Evolutionary conservation across 2,113 vertebrate species (phyloP).

Genomic region (Eidolon helvum): DNA sequence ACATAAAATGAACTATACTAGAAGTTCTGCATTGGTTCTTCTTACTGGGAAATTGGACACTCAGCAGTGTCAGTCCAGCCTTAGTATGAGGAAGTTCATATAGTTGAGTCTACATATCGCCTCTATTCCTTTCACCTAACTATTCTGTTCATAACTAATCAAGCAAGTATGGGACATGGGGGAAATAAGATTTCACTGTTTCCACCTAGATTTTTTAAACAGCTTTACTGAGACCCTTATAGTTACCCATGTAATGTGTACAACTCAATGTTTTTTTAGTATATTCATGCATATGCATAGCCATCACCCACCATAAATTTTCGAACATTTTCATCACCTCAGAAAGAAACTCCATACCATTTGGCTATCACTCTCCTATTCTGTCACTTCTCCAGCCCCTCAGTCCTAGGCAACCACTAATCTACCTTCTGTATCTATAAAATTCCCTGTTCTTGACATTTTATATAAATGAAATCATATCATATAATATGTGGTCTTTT

Average conservation of each 20-base stretch:
- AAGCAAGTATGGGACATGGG: background rate
- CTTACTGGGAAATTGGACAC: background rate
- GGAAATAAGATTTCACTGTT: background rate
- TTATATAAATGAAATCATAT: background rate
- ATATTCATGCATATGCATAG: background rate
- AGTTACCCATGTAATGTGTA: background rate
- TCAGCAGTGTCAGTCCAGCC: background rate
- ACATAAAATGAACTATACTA: background rate
- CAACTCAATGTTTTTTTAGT: background rate
- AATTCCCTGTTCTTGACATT: background rate
- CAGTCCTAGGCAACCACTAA: background rate
- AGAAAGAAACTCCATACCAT: background rate
- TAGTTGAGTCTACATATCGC: background rate
- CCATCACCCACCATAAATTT: background rate
- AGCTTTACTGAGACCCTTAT: background rate
- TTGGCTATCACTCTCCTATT: background rate
- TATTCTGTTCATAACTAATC: background rate
- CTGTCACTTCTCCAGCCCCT: background rate
- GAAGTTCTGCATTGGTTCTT: background rate
- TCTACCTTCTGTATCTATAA: background rate
- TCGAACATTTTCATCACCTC: background rate
- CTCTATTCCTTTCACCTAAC: background rate
- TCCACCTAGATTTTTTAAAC: background rate
- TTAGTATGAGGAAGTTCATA: background rate
- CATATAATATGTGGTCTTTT: background rate